Conservation (phyloP, 2,888 invertebrate species). For the Pollenia amentaria region DNA sequence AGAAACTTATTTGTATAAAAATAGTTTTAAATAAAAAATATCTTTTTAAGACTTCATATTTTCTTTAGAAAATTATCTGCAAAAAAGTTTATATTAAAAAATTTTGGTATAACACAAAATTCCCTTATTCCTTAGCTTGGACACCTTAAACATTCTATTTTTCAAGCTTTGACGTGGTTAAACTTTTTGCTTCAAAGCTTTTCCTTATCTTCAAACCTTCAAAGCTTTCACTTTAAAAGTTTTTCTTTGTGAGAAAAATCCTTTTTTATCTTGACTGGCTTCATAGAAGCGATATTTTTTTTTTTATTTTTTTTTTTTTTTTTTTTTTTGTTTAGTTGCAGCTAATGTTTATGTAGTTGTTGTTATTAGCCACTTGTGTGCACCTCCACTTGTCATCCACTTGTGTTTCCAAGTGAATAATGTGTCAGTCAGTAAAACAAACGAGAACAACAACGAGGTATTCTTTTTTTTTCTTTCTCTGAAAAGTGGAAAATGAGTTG, state of each 20-base stretch:
- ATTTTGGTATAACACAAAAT: too few species aligned
- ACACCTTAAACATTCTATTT: too few species aligned
- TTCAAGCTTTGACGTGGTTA: too few species aligned
- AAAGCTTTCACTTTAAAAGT: neutral
- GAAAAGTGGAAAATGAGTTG: conserved; percentile 15
- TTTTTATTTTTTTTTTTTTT: neutral
- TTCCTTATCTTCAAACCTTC: neutral
- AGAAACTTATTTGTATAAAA: too few species aligned
- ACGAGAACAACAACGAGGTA: conserved; percentile 31
- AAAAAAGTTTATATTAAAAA: too few species aligned
- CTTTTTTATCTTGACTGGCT: neutral
- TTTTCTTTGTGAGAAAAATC: too few species aligned
- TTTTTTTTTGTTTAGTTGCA: neutral
- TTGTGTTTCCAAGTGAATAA: conserved; percentile 70
- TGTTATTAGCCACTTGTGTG: conserved; percentile 66
- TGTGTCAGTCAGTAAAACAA: conserved; percentile 56
- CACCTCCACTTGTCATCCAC: conserved; percentile 59
- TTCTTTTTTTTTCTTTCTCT: conserved; percentile 28
- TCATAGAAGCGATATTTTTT: neutral
- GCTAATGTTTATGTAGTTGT: conserved; percentile 25
- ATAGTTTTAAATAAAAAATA: too few species aligned
- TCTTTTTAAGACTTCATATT: too few species aligned
- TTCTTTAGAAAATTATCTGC: too few species aligned
- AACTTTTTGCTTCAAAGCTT: conserved; percentile 16
- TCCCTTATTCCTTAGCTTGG: too few species aligned